A percentile compares a stretch with the other conserved stretches of the same genome.
phyloP scores from a whole-genome alignment of 2,797 vertebrate genomes.

The Thunnus albacares region DNA sequence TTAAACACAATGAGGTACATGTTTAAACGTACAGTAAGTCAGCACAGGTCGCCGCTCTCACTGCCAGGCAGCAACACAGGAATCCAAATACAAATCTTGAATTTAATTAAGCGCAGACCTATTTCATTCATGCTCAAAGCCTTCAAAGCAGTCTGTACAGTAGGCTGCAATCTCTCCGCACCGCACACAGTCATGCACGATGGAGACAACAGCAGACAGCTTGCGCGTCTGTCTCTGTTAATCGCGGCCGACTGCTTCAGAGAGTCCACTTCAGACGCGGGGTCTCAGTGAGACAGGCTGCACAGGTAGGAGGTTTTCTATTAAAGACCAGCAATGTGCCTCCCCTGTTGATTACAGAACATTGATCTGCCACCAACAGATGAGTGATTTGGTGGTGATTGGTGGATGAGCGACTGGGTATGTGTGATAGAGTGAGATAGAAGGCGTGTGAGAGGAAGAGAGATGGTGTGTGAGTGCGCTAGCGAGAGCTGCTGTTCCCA shows the following conservation, averaged over 20 bases:
- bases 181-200: background rate
- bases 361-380: conserved; percentile 53
- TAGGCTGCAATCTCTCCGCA: conserved; percentile 18
- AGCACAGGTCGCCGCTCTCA: background rate
- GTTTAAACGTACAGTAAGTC: conserved; percentile 24
- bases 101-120: conserved; percentile 51
- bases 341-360: conserved; percentile 54
- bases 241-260: conserved; percentile 30
- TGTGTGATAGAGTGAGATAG: conserved; percentile 35
- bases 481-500: conserved; percentile 51
- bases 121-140: conserved; percentile 49
- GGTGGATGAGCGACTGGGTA: conserved; percentile 29
- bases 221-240: conserved; percentile 38
- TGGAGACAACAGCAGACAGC: conserved; percentile 33
- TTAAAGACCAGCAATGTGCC: conserved; percentile 51
- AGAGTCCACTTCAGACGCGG: conserved; percentile 46
- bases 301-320: conserved; percentile 58
- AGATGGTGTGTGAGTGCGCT: conserved; percentile 10
- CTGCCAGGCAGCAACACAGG: conserved; percentile 56
- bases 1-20: conserved; percentile 42
- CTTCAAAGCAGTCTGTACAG: conserved; percentile 19
- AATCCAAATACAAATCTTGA: conserved; percentile 60
- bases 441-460: background rate
- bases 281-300: conserved; percentile 21
- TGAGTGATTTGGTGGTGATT: conserved; percentile 29